Evolutionary conservation across 2,888 invertebrate genomes (phyloP).

Genomic region (Marasmarcha lunaedactyla): DNA sequence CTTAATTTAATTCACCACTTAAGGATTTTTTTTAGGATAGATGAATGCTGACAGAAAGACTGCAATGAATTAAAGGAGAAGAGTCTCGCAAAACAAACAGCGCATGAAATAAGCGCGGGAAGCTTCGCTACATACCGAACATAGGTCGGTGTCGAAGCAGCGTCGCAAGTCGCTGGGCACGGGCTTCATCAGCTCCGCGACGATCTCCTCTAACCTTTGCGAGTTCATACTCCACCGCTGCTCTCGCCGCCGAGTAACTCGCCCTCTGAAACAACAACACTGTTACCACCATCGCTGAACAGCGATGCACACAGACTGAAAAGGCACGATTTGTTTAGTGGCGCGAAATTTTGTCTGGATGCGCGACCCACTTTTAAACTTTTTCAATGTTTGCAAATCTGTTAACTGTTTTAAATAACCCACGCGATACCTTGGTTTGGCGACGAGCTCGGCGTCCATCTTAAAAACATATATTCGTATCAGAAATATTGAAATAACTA

Average conservation of each 20-base stretch:
- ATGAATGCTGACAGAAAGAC: too few species aligned
- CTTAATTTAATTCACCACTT: too few species aligned
- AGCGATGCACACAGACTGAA: conserved; percentile 28
- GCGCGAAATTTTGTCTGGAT: conserved; percentile 60
- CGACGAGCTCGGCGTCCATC: conserved; percentile 55
- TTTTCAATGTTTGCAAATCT: not conserved
- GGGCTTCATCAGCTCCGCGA: conserved; percentile 57
- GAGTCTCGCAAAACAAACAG: too few species aligned
- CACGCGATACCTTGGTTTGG: conserved; percentile 34
- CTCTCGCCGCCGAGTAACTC: conserved; percentile 34
- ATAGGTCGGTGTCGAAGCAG: conserved; percentile 54
- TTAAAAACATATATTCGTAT: conserved; percentile 48
- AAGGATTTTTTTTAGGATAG: too few species aligned
- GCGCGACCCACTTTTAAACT: conserved; percentile 28
- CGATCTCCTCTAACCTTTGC: conserved; percentile 49
- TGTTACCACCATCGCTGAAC: conserved; percentile 45
- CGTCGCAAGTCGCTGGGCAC: conserved; percentile 42
- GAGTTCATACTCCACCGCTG: conserved; percentile 60
- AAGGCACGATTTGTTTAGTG: conserved; percentile 25
- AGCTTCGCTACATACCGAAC: conserved; percentile 36
- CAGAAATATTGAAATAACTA: conserved; percentile 59
- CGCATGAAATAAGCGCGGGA: too few species aligned
- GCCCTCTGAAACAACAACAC: conserved; percentile 38
- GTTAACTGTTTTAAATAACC: conserved; percentile 4
- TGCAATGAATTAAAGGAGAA: too few species aligned